These are phyloP conservation scores for Ophraella communa DNA, from an alignment of 2,888 invertebrate genomes.

Conservation along the genomic window DNA sequence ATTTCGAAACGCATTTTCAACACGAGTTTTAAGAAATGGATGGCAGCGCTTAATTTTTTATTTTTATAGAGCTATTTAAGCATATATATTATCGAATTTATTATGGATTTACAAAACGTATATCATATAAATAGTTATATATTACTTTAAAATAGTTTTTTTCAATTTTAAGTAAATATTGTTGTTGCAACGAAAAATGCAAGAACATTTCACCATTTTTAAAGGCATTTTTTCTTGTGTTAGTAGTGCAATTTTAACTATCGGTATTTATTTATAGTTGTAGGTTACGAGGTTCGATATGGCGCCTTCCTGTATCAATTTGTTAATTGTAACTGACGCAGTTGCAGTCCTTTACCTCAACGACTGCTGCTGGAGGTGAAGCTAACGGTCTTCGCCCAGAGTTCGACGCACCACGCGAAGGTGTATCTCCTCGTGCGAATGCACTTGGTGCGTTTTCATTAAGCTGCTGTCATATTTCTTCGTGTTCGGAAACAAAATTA, in stretches of 20 bases:
- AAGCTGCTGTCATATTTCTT: neutral
- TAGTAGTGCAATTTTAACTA: no score
- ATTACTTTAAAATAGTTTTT: no score
- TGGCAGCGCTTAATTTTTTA: neutral
- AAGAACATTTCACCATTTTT: no score
- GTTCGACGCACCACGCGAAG: slow-evolving; percentile 34
- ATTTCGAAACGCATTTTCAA: neutral
- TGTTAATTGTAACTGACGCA: slow-evolving; percentile 11
- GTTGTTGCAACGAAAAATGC: no score
- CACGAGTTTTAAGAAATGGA: neutral
- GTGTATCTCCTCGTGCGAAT: slow-evolving; percentile 27
- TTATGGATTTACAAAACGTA: neutral
- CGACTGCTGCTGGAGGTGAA: slow-evolving; percentile 29
- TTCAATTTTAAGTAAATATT: no score
- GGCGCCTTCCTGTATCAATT: neutral
- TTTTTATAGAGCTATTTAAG: neutral
- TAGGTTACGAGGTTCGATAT: neutral
- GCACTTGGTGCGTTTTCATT: slow-evolving; percentile 22
- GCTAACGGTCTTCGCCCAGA: slow-evolving; percentile 41
- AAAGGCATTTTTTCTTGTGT: no score
- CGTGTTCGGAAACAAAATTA: neutral
- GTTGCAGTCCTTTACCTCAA: neutral
- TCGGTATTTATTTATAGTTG: neutral
- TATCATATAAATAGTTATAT: no score
- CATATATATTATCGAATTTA: neutral